These are phyloP conservation scores for Dolichoris vasculosae DNA, from an alignment of 1,140 invertebrate species.

Conservation along the genomic window DNA sequence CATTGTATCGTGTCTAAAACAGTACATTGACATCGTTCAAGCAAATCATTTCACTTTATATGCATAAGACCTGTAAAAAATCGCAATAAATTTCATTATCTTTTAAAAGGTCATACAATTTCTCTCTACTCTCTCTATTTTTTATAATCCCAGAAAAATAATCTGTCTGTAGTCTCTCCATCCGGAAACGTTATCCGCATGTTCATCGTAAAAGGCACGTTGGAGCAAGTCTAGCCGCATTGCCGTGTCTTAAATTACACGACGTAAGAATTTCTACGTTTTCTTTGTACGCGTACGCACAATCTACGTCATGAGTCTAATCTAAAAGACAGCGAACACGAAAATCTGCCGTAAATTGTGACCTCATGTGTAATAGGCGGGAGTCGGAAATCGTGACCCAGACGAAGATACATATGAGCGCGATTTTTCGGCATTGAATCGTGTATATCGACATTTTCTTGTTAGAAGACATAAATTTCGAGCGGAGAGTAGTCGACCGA, in stretches of 20 bases:
- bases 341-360: slow-evolving; percentile 48
- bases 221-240: neutral
- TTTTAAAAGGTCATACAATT: neutral
- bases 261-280: slow-evolving; percentile 41
- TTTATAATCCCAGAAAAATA: too few species aligned
- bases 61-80: neutral
- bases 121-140: neutral
- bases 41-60: neutral
- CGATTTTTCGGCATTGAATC: slow-evolving; percentile 32
- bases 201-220: neutral
- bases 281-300: slow-evolving; percentile 24
- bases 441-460: slow-evolving; percentile 27
- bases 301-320: neutral
- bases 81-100: neutral
- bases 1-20: too few species aligned
- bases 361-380: slow-evolving; percentile 43
- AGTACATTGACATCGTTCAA: too few species aligned
- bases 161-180: neutral
- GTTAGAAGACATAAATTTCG: slow-evolving; percentile 38
- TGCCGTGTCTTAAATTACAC: slow-evolving; percentile 27
- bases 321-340: neutral
- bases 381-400: neutral
- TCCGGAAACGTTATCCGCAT: neutral
- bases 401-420: neutral
- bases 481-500: neutral